Conservation (phyloP, 1,140 invertebrate species). For the Coelopa frigida region DNA sequence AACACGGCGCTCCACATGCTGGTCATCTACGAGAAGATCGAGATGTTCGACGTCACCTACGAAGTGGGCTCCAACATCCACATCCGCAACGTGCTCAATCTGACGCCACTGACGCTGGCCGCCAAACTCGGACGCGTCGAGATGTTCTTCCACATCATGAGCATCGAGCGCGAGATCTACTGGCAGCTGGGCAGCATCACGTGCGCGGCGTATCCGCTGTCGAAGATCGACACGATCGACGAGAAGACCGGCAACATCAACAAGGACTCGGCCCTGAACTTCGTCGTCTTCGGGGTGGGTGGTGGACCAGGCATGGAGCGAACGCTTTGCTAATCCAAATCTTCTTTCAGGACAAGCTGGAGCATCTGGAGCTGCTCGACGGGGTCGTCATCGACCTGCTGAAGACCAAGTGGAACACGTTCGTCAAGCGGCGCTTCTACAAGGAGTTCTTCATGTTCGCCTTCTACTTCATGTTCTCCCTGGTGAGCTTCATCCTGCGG, state of each 20-base stretch:
- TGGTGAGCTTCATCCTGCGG: constrained; percentile 77
- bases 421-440: constrained; percentile 92
- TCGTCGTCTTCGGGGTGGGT: constrained; percentile 96
- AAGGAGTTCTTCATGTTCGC: constrained; percentile 84
- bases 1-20: constrained; percentile 96
- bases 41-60: constrained; percentile 90
- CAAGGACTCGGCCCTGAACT: constrained; percentile 87
- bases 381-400: constrained; percentile 89
- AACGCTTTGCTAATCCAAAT: neutral
- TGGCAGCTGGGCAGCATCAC: constrained; percentile 95
- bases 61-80: constrained; percentile 81
- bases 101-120: constrained; percentile 89
- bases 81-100: constrained; percentile 76
- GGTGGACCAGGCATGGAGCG: neutral
- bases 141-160: constrained; percentile 93
- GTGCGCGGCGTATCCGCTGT: constrained; percentile 94
- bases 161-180: constrained; percentile 90
- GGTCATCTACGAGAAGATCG: constrained; percentile 89
- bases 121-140: constrained; percentile 89
- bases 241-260: constrained; percentile 84
- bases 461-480: constrained; percentile 80
- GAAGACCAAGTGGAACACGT: constrained; percentile 97
- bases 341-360: constrained; percentile 72
- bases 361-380: constrained; percentile 93
- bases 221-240: constrained; percentile 93